Percentiles rank a stretch among this genome's conserved stretches.
phyloP scores from a whole-genome alignment of 2,888 invertebrate species.

The Entomobrya multifasciata region DNA sequence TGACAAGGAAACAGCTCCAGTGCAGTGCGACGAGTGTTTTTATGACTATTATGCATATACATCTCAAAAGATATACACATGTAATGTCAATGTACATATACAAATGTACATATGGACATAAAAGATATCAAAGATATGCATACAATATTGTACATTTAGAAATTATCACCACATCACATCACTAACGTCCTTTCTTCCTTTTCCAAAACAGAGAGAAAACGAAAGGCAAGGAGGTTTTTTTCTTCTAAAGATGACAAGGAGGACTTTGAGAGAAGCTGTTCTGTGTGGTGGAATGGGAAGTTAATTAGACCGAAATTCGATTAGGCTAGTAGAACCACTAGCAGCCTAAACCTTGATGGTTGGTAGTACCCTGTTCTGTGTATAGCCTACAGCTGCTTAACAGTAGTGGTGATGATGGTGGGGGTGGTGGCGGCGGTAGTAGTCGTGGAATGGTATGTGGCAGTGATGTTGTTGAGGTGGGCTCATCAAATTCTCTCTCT shows the following conservation, averaged over 20 bases:
- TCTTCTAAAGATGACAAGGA: not conserved
- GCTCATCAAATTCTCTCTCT: slow-evolving; percentile 76
- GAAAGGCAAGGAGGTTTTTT: not conserved
- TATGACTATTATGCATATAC: slow-evolving; percentile 44
- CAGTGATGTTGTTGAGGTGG: slow-evolving; percentile 66
- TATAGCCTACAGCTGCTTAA: not conserved
- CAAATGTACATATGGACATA: not conserved
- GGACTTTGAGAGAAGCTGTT: slow-evolving; percentile 21
- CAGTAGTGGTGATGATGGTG: not conserved
- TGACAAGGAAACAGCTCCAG: slow-evolving; percentile 46
- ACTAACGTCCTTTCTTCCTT: not conserved
- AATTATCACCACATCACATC: not conserved
- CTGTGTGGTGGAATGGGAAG: slow-evolving; percentile 74
- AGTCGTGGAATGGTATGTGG: slow-evolving; percentile 16
- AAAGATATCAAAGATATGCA: too few relatives aligned
- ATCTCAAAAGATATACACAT: not conserved
- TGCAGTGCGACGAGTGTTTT: slow-evolving; percentile 50
- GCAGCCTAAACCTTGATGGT: not conserved
- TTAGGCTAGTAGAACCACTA: slow-evolving; percentile 67
- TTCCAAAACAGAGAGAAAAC: not conserved
- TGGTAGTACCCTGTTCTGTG: not conserved
- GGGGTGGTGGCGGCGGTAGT: not conserved
- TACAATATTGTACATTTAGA: not conserved
- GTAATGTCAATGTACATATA: not conserved
- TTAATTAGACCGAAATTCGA: slow-evolving; percentile 80